Evolutionary conservation across 2,888 invertebrate genomes (phyloP).

Genomic region (Nymphalis c-album): DNA sequence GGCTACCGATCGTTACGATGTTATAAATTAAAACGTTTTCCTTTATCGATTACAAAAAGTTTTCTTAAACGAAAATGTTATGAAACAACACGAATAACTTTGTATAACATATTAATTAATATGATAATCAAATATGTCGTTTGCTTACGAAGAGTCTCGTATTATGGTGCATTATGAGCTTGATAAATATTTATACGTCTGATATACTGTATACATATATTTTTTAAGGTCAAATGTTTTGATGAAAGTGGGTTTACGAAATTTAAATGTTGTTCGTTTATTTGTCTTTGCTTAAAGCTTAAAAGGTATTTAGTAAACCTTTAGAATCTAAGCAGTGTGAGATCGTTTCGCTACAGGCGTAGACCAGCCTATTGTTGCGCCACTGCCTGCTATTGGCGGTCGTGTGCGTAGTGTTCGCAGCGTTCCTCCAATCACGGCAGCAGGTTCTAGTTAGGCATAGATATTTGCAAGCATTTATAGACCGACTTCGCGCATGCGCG

Average conservation of each 20-base stretch:
- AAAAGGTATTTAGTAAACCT: conserved; percentile 23
- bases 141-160: conserved; percentile 13
- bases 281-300: background rate
- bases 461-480: conserved; percentile 46
- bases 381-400: conserved; percentile 54
- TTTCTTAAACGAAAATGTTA: conserved; percentile 29
- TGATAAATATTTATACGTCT: conserved; percentile 16
- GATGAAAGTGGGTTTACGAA: background rate
- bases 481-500: conserved; percentile 29
- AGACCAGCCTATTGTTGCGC: conserved; percentile 64
- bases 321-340: conserved; percentile 22
- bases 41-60: conserved; percentile 25
- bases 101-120: conserved; percentile 35
- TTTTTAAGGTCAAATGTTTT: conserved; percentile 5
- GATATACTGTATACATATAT: conserved; percentile 5
- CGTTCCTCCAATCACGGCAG: conserved; percentile 66
- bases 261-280: background rate
- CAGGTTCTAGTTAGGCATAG: conserved; percentile 56
- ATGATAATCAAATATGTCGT: conserved; percentile 33
- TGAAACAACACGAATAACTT: conserved; percentile 32
- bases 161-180: conserved; percentile 10
- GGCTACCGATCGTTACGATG: conserved; percentile 35
- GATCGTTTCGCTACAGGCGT: conserved; percentile 47
- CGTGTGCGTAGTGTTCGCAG: conserved; percentile 37
- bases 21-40: conserved; percentile 36